Evolutionary conservation across 2,113 vertebrate species (phyloP), one percentile per base, ranked within the genome.

Genomic region (Hyla sarda): DNA sequence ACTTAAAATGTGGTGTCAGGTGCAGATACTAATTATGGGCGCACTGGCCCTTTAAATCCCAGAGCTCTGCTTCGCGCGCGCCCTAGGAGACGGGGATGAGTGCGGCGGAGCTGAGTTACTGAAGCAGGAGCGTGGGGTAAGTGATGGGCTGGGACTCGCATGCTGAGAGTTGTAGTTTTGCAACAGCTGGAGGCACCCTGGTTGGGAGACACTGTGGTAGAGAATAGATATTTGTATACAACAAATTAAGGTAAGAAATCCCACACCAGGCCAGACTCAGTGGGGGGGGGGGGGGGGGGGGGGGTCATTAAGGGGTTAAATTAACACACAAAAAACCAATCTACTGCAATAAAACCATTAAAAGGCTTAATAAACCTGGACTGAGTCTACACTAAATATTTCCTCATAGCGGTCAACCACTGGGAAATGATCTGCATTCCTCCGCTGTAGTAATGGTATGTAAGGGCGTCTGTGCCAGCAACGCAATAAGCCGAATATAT

Each of bases 401-500:
- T 62, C 54, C 41, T 37, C 47, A 74, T 74, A 28, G 32, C 37
- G 69, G 48, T 74, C 65, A 54, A 37, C 82, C 67, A 67, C 28
- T 62, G 69, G 54, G 71, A 37, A 56, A 56, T 74, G 34, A 56
- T 74, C 71, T 30, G 14, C 54, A 83, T 73, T 52, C 50, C 28
- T 69, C n/a, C 5, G 32, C 48, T n/a, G 47, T 19, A 19, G 48
- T 80, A 14, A 45, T 32, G 6, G 77, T 56, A 56, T 79, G 62
- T 56, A 10, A 45, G 28, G 34, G 10, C 21, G 60, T 9, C 48
- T 10, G 30, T 47, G 65, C 17, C 25, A 50, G 54, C n/a, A 60
- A 23, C 14, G 23, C 16, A 79, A 52, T 58, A 28, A 86, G 47
- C 28, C 11, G 0, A 76, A 77, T 54, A 60, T 23, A 54, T 72